Conservation (phyloP, 2,888 invertebrate species). For the Philhelius pedissequus region DNA sequence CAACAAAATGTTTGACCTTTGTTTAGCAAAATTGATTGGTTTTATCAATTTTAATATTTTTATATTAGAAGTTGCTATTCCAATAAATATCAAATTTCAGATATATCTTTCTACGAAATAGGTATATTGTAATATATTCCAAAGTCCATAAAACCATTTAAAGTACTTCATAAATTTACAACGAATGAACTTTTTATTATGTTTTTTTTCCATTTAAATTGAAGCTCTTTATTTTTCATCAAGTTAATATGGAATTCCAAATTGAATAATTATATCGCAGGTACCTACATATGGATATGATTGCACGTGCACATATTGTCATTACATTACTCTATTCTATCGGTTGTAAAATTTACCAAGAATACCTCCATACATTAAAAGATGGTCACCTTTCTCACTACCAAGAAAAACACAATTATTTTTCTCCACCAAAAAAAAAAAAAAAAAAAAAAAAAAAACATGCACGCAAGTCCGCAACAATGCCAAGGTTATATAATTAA, state of each 20-base stretch:
- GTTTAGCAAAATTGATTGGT: background rate
- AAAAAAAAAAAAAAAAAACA: background rate
- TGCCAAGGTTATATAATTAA: conserved; percentile 59
- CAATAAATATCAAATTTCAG: background rate
- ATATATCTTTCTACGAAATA: background rate
- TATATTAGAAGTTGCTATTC: background rate
- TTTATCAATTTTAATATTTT: background rate
- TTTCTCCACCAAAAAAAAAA: background rate
- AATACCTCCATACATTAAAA: background rate
- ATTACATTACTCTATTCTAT: background rate
- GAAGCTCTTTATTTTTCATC: background rate
- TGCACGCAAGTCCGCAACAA: conserved; percentile 16
- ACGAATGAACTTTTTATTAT: background rate
- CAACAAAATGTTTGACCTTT: background rate
- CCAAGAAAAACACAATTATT: conserved; percentile 7
- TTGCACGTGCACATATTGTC: too few species aligned
- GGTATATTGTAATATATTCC: too few species aligned
- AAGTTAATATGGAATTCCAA: conserved; percentile 3
- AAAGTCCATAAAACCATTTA: too few species aligned
- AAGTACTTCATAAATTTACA: background rate
- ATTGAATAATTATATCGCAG: background rate
- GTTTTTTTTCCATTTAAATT: background rate
- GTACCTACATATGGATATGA: background rate
- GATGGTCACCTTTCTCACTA: conserved; percentile 34
- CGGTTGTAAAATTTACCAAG: background rate